Base-by-base conservation (phyloP, 2,113 vertebrate genomes). In the Cichladusa arquata region DNA sequence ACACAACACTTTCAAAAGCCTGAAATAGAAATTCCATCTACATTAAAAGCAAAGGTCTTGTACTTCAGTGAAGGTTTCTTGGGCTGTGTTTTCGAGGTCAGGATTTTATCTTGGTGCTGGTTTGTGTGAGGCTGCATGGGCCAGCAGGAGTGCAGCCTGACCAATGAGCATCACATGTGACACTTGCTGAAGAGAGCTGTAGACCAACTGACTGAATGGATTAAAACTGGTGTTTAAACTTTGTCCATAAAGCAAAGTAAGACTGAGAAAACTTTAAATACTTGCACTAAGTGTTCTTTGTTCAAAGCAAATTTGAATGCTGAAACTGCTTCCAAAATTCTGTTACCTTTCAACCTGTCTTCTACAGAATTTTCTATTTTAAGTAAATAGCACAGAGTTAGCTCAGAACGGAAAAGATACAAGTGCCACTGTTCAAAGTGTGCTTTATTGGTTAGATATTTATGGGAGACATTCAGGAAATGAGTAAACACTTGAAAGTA, bases 361-460 rank as follows among this genome's bases (percentile, higher is more conserved):
- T 65, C 78, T 62, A 3, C 33, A 70, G 74, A 62, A 77, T 80
- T 91, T 82, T 80, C 85, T 91, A 47, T 90, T 91, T 92, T 86
- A 74, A 81, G 62, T 81, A 88, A 94, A 58, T 81, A 73, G 81
- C 85, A 62, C 89, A 82, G 48, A 50, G 45, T 81, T 85, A 58
- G 36, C 33, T 84, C 28, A 56, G 71, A 72, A 83, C 19, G 31
- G 74, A 77, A 61, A 69, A 80, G 26, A 29, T 34, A 22, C 29
- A 76, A 78, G n/a, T 60, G 44, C 19, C 44, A 14, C 54, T 44
- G 76, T 91, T 86, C 71, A 70, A 93, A 92, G 76, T 8, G 1
- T 77, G 56, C 64, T 93, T 83, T 86, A 14, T 66, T 90, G 71
- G 61, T 61, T 91, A 53, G 84, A 19, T 89, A 57, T 92, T 96